A percentile compares a stretch with the other conserved stretches of the same genome.
phyloP scores from a whole-genome alignment of 2,888 invertebrate genomes.

The Cyclophora albipunctata region DNA sequence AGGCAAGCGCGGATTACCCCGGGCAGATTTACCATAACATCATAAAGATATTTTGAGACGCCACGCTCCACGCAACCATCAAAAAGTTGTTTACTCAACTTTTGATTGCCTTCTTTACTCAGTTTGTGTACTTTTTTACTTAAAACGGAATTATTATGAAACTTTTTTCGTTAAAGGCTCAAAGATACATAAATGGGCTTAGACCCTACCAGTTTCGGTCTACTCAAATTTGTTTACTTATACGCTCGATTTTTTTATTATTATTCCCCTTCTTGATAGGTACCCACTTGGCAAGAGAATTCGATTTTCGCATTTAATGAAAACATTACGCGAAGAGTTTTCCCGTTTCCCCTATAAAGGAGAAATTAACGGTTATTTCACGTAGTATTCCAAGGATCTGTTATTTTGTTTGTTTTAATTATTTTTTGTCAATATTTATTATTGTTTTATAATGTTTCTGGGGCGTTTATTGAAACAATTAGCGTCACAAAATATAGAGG shows the following conservation, averaged over 20 bases:
- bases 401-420: no score
- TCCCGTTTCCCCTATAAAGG: no score
- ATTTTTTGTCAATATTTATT: no score
- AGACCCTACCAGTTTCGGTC: conserved; percentile 36
- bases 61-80: conserved; percentile 47
- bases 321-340: conserved; percentile 8
- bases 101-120: conserved; percentile 67
- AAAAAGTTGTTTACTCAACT: conserved; percentile 66
- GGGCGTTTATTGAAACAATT: no score
- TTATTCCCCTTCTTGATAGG: conserved; percentile 18
- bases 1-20: conserved; percentile 28
- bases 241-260: conserved; percentile 35
- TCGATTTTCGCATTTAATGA: conserved; percentile 11
- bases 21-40: conserved; percentile 43
- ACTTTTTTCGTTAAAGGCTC: conserved; percentile 65
- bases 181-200: conserved; percentile 61
- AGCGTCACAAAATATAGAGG: no score
- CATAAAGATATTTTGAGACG: conserved; percentile 34
- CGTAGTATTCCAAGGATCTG: no score
- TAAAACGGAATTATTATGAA: conserved; percentile 61
- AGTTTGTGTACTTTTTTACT: conserved; percentile 66
- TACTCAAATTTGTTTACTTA: conserved; percentile 44
- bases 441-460: no score
- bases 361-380: no score
- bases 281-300: conserved; percentile 12